A percentile compares a stretch with the other conserved stretches of the same genome.
phyloP scores from a whole-genome alignment of 1,140 invertebrate species.

The Drosophila ficusphila region DNA sequence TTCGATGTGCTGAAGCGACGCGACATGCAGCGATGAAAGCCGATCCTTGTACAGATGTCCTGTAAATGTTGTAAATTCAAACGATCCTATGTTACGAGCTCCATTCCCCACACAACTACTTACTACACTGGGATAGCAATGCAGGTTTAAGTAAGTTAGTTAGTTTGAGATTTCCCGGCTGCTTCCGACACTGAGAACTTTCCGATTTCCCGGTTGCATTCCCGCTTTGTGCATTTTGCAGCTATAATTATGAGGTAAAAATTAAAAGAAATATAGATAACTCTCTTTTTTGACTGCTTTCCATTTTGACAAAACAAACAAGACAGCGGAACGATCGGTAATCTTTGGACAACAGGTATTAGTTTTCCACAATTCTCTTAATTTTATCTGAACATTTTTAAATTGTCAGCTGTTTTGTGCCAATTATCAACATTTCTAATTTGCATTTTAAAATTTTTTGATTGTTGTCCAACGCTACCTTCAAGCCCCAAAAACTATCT shows the following conservation, averaged over 20 bases:
- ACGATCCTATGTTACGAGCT: not conserved
- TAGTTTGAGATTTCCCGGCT: not conserved
- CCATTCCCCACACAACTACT: constrained; percentile 8
- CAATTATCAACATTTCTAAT: no score
- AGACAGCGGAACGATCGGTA: not conserved
- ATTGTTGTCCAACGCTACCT: not conserved
- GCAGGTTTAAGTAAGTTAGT: constrained; percentile 24
- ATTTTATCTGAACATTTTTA: no score
- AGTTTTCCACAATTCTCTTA: not conserved
- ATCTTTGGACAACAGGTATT: not conserved
- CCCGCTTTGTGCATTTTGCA: not conserved
- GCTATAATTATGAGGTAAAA: not conserved
- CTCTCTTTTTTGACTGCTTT: not conserved
- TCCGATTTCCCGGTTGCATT: constrained; percentile 5
- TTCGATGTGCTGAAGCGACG: constrained; percentile 82
- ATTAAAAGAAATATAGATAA: not conserved
- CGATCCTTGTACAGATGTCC: constrained; percentile 16
- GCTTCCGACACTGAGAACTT: not conserved
- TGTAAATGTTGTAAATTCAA: constrained; percentile 80
- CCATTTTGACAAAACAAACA: no score
- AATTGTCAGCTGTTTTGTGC: no score
- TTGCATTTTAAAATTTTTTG: not conserved
- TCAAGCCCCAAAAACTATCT: not conserved
- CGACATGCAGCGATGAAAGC: constrained; percentile 77
- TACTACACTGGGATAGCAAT: constrained; percentile 22